Percentiles rank a stretch among this genome's conserved stretches.
Evolutionary conservation across 2,113 vertebrate genomes (phyloP).

Genomic region (Romanogobio albipinnatus): DNA sequence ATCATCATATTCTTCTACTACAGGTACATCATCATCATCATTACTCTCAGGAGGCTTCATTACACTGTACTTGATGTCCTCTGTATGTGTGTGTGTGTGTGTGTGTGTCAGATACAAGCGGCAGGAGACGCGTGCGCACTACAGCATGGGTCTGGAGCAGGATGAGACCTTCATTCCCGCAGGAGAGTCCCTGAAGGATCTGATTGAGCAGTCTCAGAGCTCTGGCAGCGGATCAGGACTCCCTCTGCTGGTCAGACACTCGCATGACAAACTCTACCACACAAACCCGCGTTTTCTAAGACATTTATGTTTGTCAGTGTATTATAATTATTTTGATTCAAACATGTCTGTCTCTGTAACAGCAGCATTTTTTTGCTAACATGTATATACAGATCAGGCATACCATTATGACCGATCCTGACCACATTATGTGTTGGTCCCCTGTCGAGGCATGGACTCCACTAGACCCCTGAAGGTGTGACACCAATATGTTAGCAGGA

Average conservation of each 20-base stretch:
- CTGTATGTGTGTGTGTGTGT: background rate
- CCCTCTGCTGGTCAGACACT: slow-evolving; percentile 92
- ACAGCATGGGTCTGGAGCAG: slow-evolving; percentile 92
- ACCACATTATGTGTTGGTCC: too few relatives aligned
- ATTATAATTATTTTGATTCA: too few relatives aligned
- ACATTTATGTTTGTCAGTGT: too few relatives aligned
- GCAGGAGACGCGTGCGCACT: slow-evolving; percentile 84
- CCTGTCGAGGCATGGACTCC: too few relatives aligned
- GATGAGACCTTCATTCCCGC: slow-evolving; percentile 91
- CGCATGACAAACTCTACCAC: slow-evolving; percentile 42
- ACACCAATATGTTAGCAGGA: too few relatives aligned
- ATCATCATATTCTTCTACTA: slow-evolving; percentile 89
- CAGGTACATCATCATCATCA: slow-evolving; percentile 76
- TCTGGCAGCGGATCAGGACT: slow-evolving; percentile 97
- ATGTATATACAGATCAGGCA: too few relatives aligned
- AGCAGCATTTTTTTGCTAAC: too few relatives aligned
- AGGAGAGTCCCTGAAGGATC: slow-evolving; percentile 92
- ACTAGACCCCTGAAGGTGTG: too few relatives aligned
- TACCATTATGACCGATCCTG: too few relatives aligned
- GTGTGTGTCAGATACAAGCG: slow-evolving; percentile 82
- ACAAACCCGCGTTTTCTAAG: background rate
- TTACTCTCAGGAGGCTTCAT: background rate
- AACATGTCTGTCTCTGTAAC: too few relatives aligned
- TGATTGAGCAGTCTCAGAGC: slow-evolving; percentile 95
- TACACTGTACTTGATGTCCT: background rate